Evolutionary conservation across 2,888 invertebrate genomes (phyloP).

Genomic region (Sycophila texana): DNA sequence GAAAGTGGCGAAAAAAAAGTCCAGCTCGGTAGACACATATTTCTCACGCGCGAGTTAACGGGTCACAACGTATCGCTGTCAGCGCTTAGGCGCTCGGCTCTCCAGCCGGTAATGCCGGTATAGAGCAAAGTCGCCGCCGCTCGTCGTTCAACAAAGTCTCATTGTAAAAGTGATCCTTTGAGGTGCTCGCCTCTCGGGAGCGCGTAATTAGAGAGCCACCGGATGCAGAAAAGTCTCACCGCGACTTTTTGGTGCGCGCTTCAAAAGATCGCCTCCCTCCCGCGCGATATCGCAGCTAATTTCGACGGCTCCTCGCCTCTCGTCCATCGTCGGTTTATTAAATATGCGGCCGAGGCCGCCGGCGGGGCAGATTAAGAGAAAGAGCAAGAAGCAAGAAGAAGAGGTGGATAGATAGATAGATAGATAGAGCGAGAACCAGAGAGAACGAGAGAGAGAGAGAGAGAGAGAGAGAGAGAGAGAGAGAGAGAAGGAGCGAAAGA

Average conservation of each 20-base stretch:
- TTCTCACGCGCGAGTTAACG: slow-evolving; percentile 24
- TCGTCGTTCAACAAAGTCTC: slow-evolving; percentile 36
- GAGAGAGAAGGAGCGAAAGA: background rate
- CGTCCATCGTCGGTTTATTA: too few relatives aligned
- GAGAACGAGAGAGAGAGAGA: slow-evolving; percentile 22
- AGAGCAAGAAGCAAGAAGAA: background rate
- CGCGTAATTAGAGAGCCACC: slow-evolving; percentile 39
- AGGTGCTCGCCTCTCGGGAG: slow-evolving; percentile 13
- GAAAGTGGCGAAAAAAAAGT: slow-evolving; percentile 7
- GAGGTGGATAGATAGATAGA: background rate
- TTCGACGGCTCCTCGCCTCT: too few relatives aligned
- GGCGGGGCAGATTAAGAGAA: background rate
- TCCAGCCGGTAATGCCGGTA: background rate
- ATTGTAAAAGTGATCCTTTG: slow-evolving; percentile 42
- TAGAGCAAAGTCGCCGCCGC: background rate
- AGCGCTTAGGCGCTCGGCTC: background rate
- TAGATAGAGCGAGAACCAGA: slow-evolving; percentile 3
- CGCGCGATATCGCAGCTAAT: too few relatives aligned
- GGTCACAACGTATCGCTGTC: slow-evolving; percentile 35
- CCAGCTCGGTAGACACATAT: background rate
- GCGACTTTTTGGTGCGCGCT: background rate
- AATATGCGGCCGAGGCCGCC: too few relatives aligned
- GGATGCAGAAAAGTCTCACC: slow-evolving; percentile 5
- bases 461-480: background rate
- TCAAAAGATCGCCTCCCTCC: too few relatives aligned